Percentiles rank a stretch among this genome's conserved stretches.
These are phyloP conservation scores for Gila robusta DNA, from an alignment of 2,797 vertebrate species.

Conservation along the genomic window DNA sequence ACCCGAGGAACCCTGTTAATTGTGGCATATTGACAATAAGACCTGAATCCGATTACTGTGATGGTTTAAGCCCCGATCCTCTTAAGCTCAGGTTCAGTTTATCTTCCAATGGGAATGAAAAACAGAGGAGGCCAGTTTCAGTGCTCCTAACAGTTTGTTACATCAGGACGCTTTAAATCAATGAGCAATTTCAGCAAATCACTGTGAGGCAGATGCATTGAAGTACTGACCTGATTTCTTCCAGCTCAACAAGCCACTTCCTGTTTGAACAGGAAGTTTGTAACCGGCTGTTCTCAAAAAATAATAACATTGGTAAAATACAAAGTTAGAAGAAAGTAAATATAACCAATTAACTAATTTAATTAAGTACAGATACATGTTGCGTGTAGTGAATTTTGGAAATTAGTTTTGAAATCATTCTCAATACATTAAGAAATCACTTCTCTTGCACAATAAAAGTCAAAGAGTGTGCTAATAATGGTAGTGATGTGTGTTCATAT, in stretches of 20 bases:
- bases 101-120: conserved; percentile 17
- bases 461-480: not conserved
- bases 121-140: conserved; percentile 6
- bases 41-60: conserved; percentile 79
- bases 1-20: conserved; percentile 74
- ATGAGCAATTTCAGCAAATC: not conserved
- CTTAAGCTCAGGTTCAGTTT: conserved; percentile 68
- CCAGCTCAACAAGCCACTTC: not conserved
- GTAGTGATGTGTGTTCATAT: conserved; percentile 1
- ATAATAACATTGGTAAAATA: not conserved
- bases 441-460: not conserved
- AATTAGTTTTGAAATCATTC: not conserved
- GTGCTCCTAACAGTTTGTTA: not conserved
- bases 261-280: conserved; percentile 12
- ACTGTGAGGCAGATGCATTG: not conserved
- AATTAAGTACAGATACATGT: not conserved
- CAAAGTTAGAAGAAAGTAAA: not conserved
- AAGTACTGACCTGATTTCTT: conserved; percentile 29
- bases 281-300: not conserved
- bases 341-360: not conserved
- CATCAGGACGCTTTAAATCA: not conserved
- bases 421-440: not conserved
- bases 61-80: conserved; percentile 78
- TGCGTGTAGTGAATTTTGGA: not conserved
- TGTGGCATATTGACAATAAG: conserved; percentile 66